These are phyloP conservation scores for Paramormyrops hopkinsi DNA, from an alignment of 2,797 vertebrate species.

Conservation along the genomic window DNA sequence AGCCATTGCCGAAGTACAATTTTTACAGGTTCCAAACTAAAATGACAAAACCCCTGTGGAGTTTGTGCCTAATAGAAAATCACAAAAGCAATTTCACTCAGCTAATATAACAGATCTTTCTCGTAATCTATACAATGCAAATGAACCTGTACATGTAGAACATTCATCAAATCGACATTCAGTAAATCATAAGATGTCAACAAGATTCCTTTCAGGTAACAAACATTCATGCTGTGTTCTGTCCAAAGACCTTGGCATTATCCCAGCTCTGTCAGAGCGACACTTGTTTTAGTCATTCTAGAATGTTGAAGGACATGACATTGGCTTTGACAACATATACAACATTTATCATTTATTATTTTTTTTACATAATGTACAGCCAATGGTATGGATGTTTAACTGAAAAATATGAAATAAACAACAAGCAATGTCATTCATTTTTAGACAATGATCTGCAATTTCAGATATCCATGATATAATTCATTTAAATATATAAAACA, in stretches of 20 bases:
- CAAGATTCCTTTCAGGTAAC: slow-evolving; percentile 1
- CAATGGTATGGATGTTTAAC: background rate
- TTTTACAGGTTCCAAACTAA: background rate
- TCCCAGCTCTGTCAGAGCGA: background rate
- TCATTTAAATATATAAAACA: background rate
- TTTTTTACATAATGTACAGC: background rate
- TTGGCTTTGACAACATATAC: slow-evolving; percentile 10
- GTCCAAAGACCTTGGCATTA: background rate
- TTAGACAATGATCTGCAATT: background rate
- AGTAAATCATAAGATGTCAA: background rate
- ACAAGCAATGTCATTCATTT: background rate
- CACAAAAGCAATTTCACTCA: background rate
- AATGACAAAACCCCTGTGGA: background rate
- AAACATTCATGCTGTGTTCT: background rate
- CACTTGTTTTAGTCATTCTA: background rate
- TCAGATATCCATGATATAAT: background rate
- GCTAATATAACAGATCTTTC: background rate
- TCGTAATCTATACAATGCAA: background rate
- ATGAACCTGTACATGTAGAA: background rate
- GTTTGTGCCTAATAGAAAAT: background rate
- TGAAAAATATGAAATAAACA: background rate
- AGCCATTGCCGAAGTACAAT: background rate
- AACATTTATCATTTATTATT: background rate
- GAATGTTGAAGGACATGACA: slow-evolving; percentile 4
- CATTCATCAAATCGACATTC: background rate